Base-by-base conservation (phyloP, 2,888 invertebrate genomes). In the Amaurobius ferox region DNA sequence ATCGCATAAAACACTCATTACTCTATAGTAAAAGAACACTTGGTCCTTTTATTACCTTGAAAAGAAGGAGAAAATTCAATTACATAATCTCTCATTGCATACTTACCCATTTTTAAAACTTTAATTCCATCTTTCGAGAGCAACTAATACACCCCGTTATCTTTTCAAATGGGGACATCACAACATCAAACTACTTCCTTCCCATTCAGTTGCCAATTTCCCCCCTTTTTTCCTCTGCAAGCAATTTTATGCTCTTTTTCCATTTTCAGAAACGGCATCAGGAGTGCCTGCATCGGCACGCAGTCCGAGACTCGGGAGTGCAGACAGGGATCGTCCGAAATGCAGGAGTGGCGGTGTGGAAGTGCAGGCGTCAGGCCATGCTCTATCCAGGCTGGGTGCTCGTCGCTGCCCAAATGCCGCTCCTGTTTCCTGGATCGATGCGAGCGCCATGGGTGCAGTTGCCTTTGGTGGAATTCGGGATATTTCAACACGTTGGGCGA, bases 341-440 rank as follows among this genome's bases (percentile, higher is more conserved):
- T 0, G n/a, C 64, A 6, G 64, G 64, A 66, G 32, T 19, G 66
- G 30, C 55, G 55, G 55, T 55, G 55, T 55, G 55, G 55, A 55
- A 55, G 23, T 55, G 55, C 55, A 55, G 66, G 66, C 35, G 32
- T 32, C 35, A 32, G 66, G 66, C 66, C 66, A 30, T 32, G 66
- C 66, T 55, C 55, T 1, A 66, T 66, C 66, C 66, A 66, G 16
- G 32, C 66, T 19, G 32, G 66, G 66, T 11, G 35, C 23, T 66
- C 32, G 19, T 11, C 66, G 9, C 66, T 19, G 55, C 55, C 23
- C 55, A 32, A 66, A 66, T 66, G 66, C 66, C 64, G 16, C 28
- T 64, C 64, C 30, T 1, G 62, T 66, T 66, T 9, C 64, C 64
- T 32, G 32, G 66, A 66, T 66, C 66, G 66, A 66, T 66, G 66